phyloP scores from a whole-genome alignment of 2,797 vertebrate species.

The Acropternis orthonyx region DNA sequence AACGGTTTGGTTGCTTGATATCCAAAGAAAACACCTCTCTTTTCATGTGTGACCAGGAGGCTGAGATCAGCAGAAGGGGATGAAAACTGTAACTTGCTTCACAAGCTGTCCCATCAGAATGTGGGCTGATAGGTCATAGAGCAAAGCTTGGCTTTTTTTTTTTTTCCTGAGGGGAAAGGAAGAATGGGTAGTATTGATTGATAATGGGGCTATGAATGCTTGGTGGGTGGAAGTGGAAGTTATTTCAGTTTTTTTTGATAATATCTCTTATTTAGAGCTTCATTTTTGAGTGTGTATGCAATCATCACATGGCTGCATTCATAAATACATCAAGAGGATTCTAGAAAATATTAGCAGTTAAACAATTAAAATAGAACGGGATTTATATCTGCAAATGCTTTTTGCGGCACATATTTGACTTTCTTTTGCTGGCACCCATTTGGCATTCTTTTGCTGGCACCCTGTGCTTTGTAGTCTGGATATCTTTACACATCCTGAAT shows the following conservation, averaged over 20 bases:
- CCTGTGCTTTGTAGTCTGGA: not conserved
- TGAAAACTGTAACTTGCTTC: not conserved
- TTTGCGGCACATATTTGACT: constrained; percentile 23
- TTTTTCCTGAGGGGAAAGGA: not conserved
- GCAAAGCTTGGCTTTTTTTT: not conserved
- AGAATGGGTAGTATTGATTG: not conserved
- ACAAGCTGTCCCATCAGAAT: not conserved
- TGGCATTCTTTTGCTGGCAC: not conserved
- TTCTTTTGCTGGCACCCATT: constrained; percentile 5
- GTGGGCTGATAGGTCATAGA: not conserved
- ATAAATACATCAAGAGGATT: constrained; percentile 14
- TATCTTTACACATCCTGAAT: not conserved
- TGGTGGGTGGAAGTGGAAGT: not conserved
- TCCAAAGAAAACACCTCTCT: not conserved
- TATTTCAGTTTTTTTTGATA: not conserved
- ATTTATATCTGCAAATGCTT: constrained; percentile 5
- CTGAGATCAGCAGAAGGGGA: not conserved
- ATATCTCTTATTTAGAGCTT: not conserved
- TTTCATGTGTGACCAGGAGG: constrained; percentile 14
- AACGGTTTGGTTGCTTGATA: constrained; percentile 14
- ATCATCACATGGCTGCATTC: not conserved
- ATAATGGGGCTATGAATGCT: not conserved
- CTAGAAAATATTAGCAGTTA: constrained; percentile 14
- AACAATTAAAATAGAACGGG: constrained; percentile 13
- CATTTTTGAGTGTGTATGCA: not conserved